Conservation (phyloP, 1,140 invertebrate genomes). For the Aphelenchoides avenae region DNA sequence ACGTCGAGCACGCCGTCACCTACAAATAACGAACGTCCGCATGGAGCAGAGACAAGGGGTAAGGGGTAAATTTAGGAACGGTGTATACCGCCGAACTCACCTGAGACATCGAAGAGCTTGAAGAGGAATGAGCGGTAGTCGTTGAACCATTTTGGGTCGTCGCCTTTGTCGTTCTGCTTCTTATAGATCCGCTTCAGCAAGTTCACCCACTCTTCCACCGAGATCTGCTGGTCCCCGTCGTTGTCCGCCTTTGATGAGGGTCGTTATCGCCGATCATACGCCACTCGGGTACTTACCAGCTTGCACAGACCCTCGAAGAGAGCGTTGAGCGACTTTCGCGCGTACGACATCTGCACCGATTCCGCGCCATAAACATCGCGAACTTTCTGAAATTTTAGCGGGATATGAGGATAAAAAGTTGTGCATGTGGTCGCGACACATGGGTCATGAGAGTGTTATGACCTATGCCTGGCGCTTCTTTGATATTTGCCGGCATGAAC, state of each 20-base stretch:
- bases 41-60: not conserved
- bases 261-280: too few relatives aligned
- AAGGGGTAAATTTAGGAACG: not conserved
- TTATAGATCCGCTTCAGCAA: conserved; percentile 28
- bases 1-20: conserved; percentile 49
- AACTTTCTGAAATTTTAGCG: conserved; percentile 36
- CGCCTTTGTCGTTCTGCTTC: conserved; percentile 20
- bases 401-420: conserved; percentile 1
- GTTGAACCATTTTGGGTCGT: conserved; percentile 45
- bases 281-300: too few relatives aligned
- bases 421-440: not conserved
- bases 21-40: conserved; percentile 6
- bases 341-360: conserved; percentile 45
- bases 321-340: conserved; percentile 46
- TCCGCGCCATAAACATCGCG: conserved; percentile 53
- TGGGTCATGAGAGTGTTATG: conserved; percentile 3
- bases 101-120: conserved; percentile 53
- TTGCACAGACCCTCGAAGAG: conserved; percentile 49
- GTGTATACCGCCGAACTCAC: conserved; percentile 15
- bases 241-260: too few relatives aligned
- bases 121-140: conserved; percentile 52
- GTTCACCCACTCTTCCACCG: conserved; percentile 49
- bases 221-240: conserved; percentile 47
- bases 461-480: not conserved
- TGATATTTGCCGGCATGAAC: not conserved